Conservation (phyloP, 1,140 invertebrate genomes). For the Trichoplusia ni region DNA sequence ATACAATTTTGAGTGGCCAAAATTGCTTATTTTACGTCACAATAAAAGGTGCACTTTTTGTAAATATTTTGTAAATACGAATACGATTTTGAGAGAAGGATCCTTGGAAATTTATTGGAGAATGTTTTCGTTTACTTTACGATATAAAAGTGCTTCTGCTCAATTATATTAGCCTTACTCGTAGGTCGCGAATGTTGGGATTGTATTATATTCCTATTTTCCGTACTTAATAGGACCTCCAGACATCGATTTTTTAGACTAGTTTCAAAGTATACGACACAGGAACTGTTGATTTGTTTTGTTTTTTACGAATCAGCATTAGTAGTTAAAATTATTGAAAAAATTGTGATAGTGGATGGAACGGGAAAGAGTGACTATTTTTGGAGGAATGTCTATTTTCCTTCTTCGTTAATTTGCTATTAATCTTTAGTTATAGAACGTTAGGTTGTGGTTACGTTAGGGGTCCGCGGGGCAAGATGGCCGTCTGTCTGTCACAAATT, state of each 20-base stretch:
- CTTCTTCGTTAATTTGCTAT: slow-evolving; percentile 58
- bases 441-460: slow-evolving; percentile 73
- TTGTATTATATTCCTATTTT: slow-evolving; percentile 43
- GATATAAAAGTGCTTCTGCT: slow-evolving; percentile 75
- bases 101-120: slow-evolving; percentile 45
- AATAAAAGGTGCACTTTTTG: slow-evolving; percentile 61
- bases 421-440: slow-evolving; percentile 60
- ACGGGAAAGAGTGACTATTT: slow-evolving; percentile 61
- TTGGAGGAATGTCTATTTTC: slow-evolving; percentile 59
- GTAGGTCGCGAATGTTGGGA: slow-evolving; percentile 43
- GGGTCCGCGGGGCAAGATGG: slow-evolving; percentile 31
- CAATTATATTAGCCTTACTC: slow-evolving; percentile 74
- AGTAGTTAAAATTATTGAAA: slow-evolving; percentile 52
- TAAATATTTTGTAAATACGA: slow-evolving; percentile 80
- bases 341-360: slow-evolving; percentile 74
- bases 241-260: slow-evolving; percentile 50
- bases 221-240: slow-evolving; percentile 45
- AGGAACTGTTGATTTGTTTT: slow-evolving; percentile 66
- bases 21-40: slow-evolving; percentile 54
- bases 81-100: slow-evolving; percentile 57
- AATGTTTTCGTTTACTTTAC: slow-evolving; percentile 46
- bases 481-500: slow-evolving; percentile 67
- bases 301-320: slow-evolving; percentile 50
- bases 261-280: slow-evolving; percentile 71
- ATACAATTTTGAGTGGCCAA: slow-evolving; percentile 67